Percentiles rank a stretch among this genome's conserved stretches.
Conservation (phyloP, 2,888 invertebrate species). For the Liopterus haemorrhoidalis region DNA sequence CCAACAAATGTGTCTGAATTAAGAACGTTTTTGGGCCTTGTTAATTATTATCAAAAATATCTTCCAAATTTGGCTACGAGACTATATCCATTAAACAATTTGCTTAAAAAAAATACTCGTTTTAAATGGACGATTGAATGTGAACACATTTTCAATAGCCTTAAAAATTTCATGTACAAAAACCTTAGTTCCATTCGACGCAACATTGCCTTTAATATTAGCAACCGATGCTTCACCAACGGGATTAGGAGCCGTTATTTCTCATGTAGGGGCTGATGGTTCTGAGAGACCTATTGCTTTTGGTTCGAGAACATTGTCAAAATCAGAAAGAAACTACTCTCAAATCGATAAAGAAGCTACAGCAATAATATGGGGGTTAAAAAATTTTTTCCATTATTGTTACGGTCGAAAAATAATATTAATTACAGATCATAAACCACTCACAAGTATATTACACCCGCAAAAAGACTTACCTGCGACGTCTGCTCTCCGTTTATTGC, state of each 20-base stretch:
- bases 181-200: slow-evolving; percentile 32
- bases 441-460: slow-evolving; percentile 37
- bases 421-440: slow-evolving; percentile 39
- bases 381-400: slow-evolving; percentile 40
- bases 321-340: slow-evolving; percentile 37
- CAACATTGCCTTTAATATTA: slow-evolving; percentile 29
- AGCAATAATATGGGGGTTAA: slow-evolving; percentile 36
- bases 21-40: slow-evolving; percentile 25
- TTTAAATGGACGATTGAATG: slow-evolving; percentile 26
- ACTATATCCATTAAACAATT: slow-evolving; percentile 27
- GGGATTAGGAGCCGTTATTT: slow-evolving; percentile 37
- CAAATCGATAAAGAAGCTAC: slow-evolving; percentile 42
- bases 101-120: slow-evolving; percentile 14
- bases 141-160: slow-evolving; percentile 15
- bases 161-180: slow-evolving; percentile 28
- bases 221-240: slow-evolving; percentile 38
- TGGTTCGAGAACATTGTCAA: slow-evolving; percentile 37
- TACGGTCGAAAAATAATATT: slow-evolving; percentile 39
- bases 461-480: slow-evolving; percentile 29
- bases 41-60: slow-evolving; percentile 34
- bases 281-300: slow-evolving; percentile 38
- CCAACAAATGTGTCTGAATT: slow-evolving; percentile 11
- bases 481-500: slow-evolving; percentile 30
- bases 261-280: slow-evolving; percentile 33
- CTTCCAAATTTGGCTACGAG: slow-evolving; percentile 31